A percentile compares a stretch with the other conserved stretches of the same genome.
Evolutionary conservation across 2,888 invertebrate genomes (phyloP).

Genomic region (Acrocera orbiculus): DNA sequence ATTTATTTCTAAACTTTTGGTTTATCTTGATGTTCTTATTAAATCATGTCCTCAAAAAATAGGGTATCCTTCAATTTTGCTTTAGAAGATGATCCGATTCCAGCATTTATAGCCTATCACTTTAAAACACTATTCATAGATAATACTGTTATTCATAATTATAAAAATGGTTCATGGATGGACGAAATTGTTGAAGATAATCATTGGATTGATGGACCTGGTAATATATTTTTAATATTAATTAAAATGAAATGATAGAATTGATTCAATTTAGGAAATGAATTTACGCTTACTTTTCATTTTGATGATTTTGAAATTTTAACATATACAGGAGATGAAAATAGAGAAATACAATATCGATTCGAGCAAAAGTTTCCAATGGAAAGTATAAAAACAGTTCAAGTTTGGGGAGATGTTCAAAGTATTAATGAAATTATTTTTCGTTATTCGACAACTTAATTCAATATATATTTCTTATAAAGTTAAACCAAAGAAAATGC

Average conservation of each 20-base stretch:
- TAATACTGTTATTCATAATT: conserved; percentile 22
- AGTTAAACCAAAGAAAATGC: too few relatives aligned
- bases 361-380: conserved; percentile 20
- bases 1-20: background rate
- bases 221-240: conserved; percentile 4
- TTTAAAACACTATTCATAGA: conserved; percentile 17
- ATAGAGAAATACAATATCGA: conserved; percentile 18
- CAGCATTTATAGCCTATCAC: conserved; percentile 24
- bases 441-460: conserved; percentile 13
- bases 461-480: too few relatives aligned
- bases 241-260: background rate
- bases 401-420: conserved; percentile 29
- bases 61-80: conserved; percentile 20
- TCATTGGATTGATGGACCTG: conserved; percentile 22
- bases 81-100: conserved; percentile 19
- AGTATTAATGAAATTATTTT: conserved; percentile 23
- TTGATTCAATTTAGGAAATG: conserved; percentile 24
- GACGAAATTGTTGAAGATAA: conserved; percentile 14
- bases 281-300: conserved; percentile 24
- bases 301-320: conserved; percentile 17
- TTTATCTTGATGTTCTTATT: background rate
- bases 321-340: conserved; percentile 17
- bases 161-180: conserved; percentile 15
- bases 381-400: conserved; percentile 22
- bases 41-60: background rate